A percentile compares a stretch with the other conserved stretches of the same genome.
phyloP scores from a whole-genome alignment of 2,797 vertebrate species.

The Tangara arthus region DNA sequence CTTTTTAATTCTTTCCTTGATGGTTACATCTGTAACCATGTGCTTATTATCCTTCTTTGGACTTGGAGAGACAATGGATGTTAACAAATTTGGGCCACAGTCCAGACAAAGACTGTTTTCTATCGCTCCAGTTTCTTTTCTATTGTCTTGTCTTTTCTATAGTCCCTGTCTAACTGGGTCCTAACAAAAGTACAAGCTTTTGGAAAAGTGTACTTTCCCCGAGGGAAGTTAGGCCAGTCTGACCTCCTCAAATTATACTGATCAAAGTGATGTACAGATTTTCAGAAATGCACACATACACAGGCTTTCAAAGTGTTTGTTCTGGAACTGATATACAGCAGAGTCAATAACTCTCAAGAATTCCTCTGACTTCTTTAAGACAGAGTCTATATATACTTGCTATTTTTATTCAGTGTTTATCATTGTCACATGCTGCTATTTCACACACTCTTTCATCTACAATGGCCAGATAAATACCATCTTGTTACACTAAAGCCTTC shows the following conservation, averaged over 20 bases:
- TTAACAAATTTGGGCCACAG: not conserved
- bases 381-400: slow-evolving; percentile 29
- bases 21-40: not conserved
- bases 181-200: not conserved
- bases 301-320: slow-evolving; percentile 38
- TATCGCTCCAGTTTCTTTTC: not conserved
- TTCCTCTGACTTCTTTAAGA: slow-evolving; percentile 29
- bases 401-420: slow-evolving; percentile 65
- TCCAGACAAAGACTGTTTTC: not conserved
- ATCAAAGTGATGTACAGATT: slow-evolving; percentile 31
- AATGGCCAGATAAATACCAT: slow-evolving; percentile 51
- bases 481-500: slow-evolving; percentile 45
- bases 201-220: slow-evolving; percentile 8
- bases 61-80: not conserved
- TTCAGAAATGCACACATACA: slow-evolving; percentile 16
- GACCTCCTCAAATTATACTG: slow-evolving; percentile 1
- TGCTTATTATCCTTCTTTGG: not conserved
- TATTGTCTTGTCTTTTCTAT: not conserved
- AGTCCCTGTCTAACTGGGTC: not conserved
- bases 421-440: slow-evolving; percentile 60
- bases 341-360: slow-evolving; percentile 50
- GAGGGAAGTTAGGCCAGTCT: not conserved
- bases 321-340: slow-evolving; percentile 41
- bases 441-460: slow-evolving; percentile 41
- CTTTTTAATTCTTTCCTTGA: not conserved